phyloP scores from a whole-genome alignment of 2,888 invertebrate genomes.

The Pristionchus mayeri region DNA sequence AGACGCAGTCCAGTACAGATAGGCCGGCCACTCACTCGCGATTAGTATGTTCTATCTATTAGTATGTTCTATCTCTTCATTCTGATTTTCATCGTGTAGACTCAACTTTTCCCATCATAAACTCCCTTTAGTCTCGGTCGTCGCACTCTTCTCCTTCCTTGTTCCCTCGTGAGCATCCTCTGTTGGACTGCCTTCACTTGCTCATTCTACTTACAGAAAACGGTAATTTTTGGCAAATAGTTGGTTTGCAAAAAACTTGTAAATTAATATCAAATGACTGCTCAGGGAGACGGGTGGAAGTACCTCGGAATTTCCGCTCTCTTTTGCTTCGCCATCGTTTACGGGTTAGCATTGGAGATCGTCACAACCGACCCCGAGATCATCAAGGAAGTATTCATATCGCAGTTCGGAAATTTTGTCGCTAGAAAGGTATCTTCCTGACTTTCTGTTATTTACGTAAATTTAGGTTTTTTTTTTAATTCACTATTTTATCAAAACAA shows the following conservation, averaged over 20 bases:
- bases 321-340: not conserved
- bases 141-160: slow-evolving; percentile 60
- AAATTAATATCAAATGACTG: not conserved
- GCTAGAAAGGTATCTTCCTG: slow-evolving; percentile 38
- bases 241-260: not conserved
- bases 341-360: slow-evolving; percentile 45
- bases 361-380: slow-evolving; percentile 45
- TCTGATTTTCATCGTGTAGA: too few species aligned
- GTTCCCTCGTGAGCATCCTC: slow-evolving; percentile 57
- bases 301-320: slow-evolving; percentile 34
- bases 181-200: slow-evolving; percentile 59
- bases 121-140: slow-evolving; percentile 59
- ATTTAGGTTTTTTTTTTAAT: too few species aligned
- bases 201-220: slow-evolving; percentile 56
- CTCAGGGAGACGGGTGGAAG: slow-evolving; percentile 19
- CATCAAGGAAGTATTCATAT: slow-evolving; percentile 49
- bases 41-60: too few species aligned
- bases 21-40: too few species aligned
- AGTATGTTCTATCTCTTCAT: too few species aligned
- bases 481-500: too few species aligned
- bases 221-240: slow-evolving; percentile 16
- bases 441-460: too few species aligned
- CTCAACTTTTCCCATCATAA: too few species aligned
- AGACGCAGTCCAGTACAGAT: too few species aligned
- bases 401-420: slow-evolving; percentile 49